phyloP scores from a whole-genome alignment of 2,797 vertebrate species.

The Ptychadena robeensis region DNA sequence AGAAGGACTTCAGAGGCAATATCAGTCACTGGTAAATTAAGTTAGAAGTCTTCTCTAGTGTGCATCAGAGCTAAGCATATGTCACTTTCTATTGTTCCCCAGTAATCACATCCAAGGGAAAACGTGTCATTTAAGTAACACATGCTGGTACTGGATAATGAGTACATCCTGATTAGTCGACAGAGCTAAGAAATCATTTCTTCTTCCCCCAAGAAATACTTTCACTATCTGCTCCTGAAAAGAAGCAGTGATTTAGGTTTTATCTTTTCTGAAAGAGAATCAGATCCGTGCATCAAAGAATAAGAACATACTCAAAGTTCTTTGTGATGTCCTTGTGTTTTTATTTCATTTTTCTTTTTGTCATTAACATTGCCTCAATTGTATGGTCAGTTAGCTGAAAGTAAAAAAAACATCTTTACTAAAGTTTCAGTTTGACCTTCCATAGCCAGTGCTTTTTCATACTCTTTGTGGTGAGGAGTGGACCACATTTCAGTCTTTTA shows the following conservation, averaged over 20 bases:
- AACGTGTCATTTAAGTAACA: conserved; percentile 44
- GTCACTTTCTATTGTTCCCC: conserved; percentile 47
- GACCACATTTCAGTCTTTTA: too few relatives aligned
- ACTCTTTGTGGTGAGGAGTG: background rate
- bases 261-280: conserved; percentile 42
- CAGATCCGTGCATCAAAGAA: conserved; percentile 37
- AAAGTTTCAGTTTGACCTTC: background rate
- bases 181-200: conserved; percentile 34
- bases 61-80: conserved; percentile 33
- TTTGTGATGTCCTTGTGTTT: background rate
- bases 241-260: conserved; percentile 28
- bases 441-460: background rate
- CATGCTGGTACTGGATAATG: conserved; percentile 48
- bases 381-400: background rate
- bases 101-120: conserved; percentile 45
- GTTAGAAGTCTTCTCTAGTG: conserved; percentile 27
- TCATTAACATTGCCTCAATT: background rate
- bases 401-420: too few relatives aligned
- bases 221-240: conserved; percentile 43
- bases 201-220: conserved; percentile 32
- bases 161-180: conserved; percentile 49
- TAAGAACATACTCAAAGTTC: background rate
- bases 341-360: conserved; percentile 1
- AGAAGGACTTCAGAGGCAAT: conserved; percentile 7
- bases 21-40: conserved; percentile 48